Evolutionary conservation across 2,797 vertebrate species (phyloP).

Genomic region (Melanotaenia trifasciata): DNA sequence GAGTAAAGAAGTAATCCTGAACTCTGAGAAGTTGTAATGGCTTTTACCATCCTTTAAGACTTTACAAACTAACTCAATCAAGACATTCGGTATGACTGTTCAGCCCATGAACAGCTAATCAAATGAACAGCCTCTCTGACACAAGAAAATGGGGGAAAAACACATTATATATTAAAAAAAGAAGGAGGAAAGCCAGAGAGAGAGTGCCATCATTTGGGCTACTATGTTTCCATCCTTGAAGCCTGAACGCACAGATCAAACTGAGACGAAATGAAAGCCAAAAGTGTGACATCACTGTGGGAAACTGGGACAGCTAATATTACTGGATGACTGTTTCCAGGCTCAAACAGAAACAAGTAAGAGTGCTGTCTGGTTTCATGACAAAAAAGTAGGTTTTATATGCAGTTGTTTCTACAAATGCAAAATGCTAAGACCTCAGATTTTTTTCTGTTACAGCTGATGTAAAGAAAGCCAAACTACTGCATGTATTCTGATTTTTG

Average conservation of each 20-base stretch:
- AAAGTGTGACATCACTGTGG: constrained; percentile 50
- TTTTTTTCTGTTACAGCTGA: background rate
- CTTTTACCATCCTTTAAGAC: background rate
- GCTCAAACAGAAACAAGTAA: constrained; percentile 33
- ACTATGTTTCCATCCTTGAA: constrained; percentile 15
- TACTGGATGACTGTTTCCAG: constrained; percentile 29
- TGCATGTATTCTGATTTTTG: background rate
- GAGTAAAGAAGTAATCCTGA: background rate
- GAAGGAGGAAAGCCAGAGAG: background rate
- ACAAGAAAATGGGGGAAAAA: background rate
- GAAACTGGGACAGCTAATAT: constrained; percentile 53
- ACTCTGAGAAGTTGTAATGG: background rate
- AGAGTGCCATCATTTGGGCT: constrained; percentile 21
- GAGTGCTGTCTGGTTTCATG: background rate
- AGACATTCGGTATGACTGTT: background rate
- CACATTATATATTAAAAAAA: background rate
- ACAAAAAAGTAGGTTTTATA: constrained; percentile 4
- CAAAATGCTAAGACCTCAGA: background rate
- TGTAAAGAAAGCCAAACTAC: background rate
- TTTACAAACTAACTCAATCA: background rate
- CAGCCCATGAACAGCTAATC: background rate
- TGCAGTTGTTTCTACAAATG: background rate
- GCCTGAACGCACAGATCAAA: constrained; percentile 36
- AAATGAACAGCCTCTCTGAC: background rate
- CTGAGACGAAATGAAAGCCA: constrained; percentile 46